Percentiles rank a stretch among this genome's conserved stretches.
phyloP scores from a whole-genome alignment of 1,140 invertebrate genomes.

The Pinna nobilis region DNA sequence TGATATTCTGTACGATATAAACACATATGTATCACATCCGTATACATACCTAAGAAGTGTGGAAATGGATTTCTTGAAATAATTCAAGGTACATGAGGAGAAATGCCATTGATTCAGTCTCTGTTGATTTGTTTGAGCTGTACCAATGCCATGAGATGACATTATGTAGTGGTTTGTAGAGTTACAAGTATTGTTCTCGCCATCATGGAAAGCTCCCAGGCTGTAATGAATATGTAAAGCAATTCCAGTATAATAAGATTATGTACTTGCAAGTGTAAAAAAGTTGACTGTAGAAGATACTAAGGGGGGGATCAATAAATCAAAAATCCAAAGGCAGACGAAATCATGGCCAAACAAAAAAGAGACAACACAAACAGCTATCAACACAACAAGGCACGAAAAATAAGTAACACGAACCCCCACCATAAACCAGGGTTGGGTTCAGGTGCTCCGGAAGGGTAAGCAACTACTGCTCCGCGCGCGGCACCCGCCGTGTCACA shows the following conservation, averaged over 20 bases:
- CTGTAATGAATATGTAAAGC: slow-evolving; percentile 54
- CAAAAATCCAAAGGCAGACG: no score
- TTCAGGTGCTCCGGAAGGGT: no score
- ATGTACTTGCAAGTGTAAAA: no score
- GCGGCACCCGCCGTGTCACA: no score
- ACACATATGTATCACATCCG: not conserved
- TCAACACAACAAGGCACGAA: no score
- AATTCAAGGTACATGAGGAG: slow-evolving; percentile 59
- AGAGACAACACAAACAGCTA: not conserved
- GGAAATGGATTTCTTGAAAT: slow-evolving; percentile 55
- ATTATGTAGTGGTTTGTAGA: slow-evolving; percentile 64
- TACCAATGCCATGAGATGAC: slow-evolving; percentile 51
- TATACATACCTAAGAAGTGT: slow-evolving; percentile 36
- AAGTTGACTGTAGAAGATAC: no score
- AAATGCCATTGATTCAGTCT: slow-evolving; percentile 63
- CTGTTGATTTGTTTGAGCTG: slow-evolving; percentile 42
- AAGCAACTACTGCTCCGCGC: no score
- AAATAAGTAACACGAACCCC: no score
- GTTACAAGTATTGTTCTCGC: slow-evolving; percentile 59
- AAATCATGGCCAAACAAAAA: not conserved
- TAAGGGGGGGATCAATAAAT: no score
- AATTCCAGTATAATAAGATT: no score
- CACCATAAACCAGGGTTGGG: no score
- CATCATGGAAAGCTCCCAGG: slow-evolving; percentile 64
- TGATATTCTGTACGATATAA: not conserved